Conservation (phyloP, 2,888 invertebrate species). For the Protophormia terraenovae region DNA sequence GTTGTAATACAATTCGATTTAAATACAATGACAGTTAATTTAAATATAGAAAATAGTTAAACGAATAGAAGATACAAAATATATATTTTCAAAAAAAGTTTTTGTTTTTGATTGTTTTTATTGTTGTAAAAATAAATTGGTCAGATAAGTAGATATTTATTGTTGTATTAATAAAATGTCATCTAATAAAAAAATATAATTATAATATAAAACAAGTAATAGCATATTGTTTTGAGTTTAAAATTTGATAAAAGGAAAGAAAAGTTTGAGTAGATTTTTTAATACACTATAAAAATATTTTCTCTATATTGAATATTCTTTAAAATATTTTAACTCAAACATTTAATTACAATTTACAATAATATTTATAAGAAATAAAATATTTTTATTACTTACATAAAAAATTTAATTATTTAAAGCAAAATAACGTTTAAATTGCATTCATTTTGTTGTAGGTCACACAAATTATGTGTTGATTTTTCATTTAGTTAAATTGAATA, state of each 20-base stretch:
- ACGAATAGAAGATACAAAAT: neutral
- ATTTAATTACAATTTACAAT: too few species aligned
- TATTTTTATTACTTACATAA: neutral
- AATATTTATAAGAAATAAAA: too few species aligned
- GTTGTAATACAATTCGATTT: neutral
- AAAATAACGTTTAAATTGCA: neutral
- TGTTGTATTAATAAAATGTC: neutral
- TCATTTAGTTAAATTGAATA: slow-evolving; percentile 1
- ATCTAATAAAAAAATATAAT: neutral
- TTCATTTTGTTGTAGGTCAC: neutral
- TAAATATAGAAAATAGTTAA: neutral
- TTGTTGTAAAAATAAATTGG: slow-evolving; percentile 24
- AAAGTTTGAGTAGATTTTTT: too few species aligned
- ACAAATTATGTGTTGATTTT: slow-evolving; percentile 23
- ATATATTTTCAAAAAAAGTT: neutral
- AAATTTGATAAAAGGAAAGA: neutral
- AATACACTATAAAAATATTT: too few species aligned
- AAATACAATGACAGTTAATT: slow-evolving; percentile 54
- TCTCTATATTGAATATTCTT: too few species aligned
- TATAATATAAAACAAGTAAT: neutral
- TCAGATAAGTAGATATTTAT: slow-evolving; percentile 22
- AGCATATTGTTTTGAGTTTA: neutral
- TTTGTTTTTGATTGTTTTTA: neutral
- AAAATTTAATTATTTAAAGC: neutral
- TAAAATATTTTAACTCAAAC: too few species aligned